Evolutionary conservation across 2,888 invertebrate genomes (phyloP).

Genomic region (Clitarchus hookeri): DNA sequence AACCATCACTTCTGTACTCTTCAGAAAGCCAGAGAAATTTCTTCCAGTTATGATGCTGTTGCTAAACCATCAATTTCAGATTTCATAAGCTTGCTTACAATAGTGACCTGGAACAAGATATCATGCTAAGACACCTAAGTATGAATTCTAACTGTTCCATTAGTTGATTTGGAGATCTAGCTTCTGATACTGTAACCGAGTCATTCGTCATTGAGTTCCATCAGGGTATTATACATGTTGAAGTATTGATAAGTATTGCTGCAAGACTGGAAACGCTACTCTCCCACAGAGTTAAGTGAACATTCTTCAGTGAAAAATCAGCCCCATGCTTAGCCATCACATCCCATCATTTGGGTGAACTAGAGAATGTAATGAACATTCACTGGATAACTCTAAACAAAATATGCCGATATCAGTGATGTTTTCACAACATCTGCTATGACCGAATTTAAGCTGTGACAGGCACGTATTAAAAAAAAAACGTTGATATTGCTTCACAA

Average conservation of each 20-base stretch:
- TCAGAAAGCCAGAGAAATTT: background rate
- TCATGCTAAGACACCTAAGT: constrained; percentile 6
- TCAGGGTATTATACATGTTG: background rate
- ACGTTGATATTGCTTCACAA: too few relatives aligned
- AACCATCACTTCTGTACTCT: background rate
- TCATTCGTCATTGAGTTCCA: constrained; percentile 1
- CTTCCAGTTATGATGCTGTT: background rate
- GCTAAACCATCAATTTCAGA: background rate
- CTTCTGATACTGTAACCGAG: background rate
- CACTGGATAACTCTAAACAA: too few relatives aligned
- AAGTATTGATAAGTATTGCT: background rate
- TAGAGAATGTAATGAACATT: too few relatives aligned
- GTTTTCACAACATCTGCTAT: too few relatives aligned
- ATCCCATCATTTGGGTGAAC: too few relatives aligned
- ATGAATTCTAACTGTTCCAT: background rate
- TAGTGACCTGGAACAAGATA: background rate
- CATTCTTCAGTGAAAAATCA: too few relatives aligned
- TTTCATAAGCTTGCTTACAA: background rate
- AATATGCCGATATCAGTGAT: too few relatives aligned
- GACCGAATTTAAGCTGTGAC: too few relatives aligned
- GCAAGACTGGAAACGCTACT: background rate
- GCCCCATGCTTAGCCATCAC: too few relatives aligned
- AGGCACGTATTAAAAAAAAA: too few relatives aligned
- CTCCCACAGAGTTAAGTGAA: too few relatives aligned
- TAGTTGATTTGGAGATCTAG: background rate